These are phyloP conservation scores for Rhopalosiphum padi DNA, from an alignment of 1,140 invertebrate species.

Conservation along the genomic window DNA sequence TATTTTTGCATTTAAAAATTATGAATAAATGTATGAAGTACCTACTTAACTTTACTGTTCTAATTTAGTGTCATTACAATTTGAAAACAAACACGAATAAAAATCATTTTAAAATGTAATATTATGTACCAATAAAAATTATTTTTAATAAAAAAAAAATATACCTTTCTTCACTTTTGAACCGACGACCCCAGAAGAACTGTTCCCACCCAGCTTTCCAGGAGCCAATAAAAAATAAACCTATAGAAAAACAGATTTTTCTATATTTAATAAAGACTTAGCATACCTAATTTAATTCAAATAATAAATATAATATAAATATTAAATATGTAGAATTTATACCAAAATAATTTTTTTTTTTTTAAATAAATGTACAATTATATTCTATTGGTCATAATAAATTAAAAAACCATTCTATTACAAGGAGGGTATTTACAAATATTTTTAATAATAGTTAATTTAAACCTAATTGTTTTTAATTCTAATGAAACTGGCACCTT, in stretches of 20 bases:
- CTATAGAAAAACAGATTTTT: constrained; percentile 29
- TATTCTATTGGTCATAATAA: neutral
- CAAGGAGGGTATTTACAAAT: neutral
- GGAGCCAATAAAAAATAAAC: constrained; percentile 39
- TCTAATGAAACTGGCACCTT: neutral
- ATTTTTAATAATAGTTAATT: neutral
- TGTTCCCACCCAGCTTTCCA: constrained; percentile 31
- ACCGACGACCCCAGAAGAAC: constrained; percentile 2
- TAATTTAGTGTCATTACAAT: constrained; percentile 2
- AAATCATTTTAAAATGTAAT: neutral
- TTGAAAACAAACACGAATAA: neutral
- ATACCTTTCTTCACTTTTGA: constrained; percentile 42
- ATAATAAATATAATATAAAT: neutral
- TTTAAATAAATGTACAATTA: neutral
- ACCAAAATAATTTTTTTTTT: neutral
- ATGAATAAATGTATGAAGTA: constrained; percentile 4
- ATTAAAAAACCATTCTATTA: neutral
- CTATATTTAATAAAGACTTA: constrained; percentile 9
- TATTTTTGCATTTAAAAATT: constrained; percentile 2
- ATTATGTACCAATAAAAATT: neutral
- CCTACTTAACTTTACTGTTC: neutral
- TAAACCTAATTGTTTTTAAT: neutral
- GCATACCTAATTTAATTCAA: neutral
- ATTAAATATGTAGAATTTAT: neutral
- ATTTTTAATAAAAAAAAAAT: constrained; percentile 32